phyloP scores from a whole-genome alignment of 2,888 invertebrate species.

The Agonopterix arenella region DNA sequence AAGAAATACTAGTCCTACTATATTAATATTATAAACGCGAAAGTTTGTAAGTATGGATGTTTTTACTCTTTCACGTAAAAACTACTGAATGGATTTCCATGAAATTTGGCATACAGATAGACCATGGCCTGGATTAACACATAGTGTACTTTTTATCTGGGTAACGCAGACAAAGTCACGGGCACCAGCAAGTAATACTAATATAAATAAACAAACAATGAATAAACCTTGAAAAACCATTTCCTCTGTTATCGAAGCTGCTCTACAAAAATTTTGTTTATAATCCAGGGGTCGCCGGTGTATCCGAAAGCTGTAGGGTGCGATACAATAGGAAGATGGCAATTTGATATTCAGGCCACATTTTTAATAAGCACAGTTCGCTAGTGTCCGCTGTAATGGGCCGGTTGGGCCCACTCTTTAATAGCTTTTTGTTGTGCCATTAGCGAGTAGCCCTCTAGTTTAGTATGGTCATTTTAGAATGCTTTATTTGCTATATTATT shows the following conservation, averaged over 20 bases:
- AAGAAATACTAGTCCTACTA: too few species aligned
- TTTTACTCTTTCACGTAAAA: too few species aligned
- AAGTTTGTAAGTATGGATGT: too few species aligned
- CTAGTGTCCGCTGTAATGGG: slow-evolving; percentile 40
- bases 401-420: slow-evolving; percentile 58
- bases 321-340: slow-evolving; percentile 67
- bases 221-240: background rate
- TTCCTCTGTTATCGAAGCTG: background rate
- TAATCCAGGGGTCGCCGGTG: slow-evolving; percentile 43
- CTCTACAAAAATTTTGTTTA: slow-evolving; percentile 10
- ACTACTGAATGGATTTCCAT: too few species aligned
- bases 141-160: too few species aligned
- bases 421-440: slow-evolving; percentile 60
- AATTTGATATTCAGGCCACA: slow-evolving; percentile 78
- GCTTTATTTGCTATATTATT: background rate
- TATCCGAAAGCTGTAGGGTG: slow-evolving; percentile 40
- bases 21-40: too few species aligned
- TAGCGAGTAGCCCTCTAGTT: slow-evolving; percentile 21
- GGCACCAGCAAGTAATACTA: too few species aligned
- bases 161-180: too few species aligned
- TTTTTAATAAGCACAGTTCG: slow-evolving; percentile 70
- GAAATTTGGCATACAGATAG: too few species aligned
- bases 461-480: background rate
- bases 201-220: too few species aligned
- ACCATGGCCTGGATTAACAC: too few species aligned